Evolutionary conservation across 2,113 vertebrate species (phyloP).

Genomic region (Rhea americana): DNA sequence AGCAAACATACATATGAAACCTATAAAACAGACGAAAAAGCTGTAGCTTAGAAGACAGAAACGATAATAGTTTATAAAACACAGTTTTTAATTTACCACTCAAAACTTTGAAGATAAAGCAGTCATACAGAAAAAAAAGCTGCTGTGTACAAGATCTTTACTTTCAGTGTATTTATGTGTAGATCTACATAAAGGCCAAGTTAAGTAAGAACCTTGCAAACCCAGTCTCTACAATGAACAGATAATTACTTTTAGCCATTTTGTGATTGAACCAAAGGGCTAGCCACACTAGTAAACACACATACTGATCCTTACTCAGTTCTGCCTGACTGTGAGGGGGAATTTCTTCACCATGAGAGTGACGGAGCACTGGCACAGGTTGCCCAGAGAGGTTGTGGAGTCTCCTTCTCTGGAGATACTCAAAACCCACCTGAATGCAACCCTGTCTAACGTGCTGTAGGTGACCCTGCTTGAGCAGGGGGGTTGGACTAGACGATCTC

Average conservation of each 20-base stretch:
- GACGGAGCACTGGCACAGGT: too few species aligned
- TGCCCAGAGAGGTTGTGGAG: too few species aligned
- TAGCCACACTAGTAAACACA: conserved; percentile 27
- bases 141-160: not conserved
- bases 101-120: not conserved
- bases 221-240: not conserved
- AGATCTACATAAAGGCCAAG: not conserved
- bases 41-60: not conserved
- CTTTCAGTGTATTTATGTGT: too few species aligned
- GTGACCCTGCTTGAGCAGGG: too few species aligned
- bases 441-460: too few species aligned
- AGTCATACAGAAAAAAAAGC: not conserved
- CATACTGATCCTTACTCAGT: not conserved
- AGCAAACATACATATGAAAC: not conserved
- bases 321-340: too few species aligned
- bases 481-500: too few species aligned
- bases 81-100: not conserved
- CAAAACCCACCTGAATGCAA: too few species aligned
- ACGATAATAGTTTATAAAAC: conserved; percentile 8
- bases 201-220: conserved; percentile 10
- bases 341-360: too few species aligned
- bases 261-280: not conserved
- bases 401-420: too few species aligned
- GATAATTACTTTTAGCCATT: conserved; percentile 18
- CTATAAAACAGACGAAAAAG: not conserved